Evolutionary conservation across 2,113 vertebrate genomes (phyloP).

Genomic region (Eolophus roseicapilla): DNA sequence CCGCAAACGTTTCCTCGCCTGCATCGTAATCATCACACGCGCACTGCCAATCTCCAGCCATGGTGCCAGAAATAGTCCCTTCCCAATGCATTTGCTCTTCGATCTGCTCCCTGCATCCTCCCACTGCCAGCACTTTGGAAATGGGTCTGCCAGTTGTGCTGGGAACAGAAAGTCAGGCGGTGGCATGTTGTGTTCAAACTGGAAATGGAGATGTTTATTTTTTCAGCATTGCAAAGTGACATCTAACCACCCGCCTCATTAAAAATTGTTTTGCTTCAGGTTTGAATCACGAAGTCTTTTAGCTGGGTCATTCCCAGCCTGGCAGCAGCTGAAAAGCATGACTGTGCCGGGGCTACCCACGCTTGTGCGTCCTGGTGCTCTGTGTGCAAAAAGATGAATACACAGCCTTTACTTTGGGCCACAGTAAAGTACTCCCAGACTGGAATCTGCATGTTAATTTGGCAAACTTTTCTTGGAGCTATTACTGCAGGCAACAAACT

Average conservation of each 20-base stretch:
- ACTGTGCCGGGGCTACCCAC: accelerated
- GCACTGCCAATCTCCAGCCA: not conserved
- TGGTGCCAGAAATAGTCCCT: not conserved
- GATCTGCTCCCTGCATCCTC: not conserved
- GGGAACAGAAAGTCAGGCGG: not conserved
- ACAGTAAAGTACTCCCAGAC: not conserved
- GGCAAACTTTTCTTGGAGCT: not conserved
- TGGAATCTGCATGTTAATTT: not conserved
- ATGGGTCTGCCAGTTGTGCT: not conserved
- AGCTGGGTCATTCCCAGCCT: not conserved
- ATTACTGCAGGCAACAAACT: not conserved
- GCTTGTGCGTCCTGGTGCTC: accelerated
- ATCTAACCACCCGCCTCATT: not conserved
- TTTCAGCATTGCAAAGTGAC: not conserved
- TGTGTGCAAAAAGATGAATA: not conserved
- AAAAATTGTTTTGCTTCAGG: not conserved
- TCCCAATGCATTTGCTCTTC: not conserved
- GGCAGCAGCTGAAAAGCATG: not conserved
- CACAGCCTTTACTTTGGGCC: not conserved
- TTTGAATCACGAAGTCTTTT: not conserved
- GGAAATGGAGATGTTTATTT: not conserved
- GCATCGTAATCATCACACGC: not conserved
- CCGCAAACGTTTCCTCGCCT: not conserved
- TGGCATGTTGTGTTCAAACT: not conserved
- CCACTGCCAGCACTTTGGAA: not conserved